A percentile compares a stretch with the other conserved stretches of the same genome.
Conservation (phyloP, 2,888 invertebrate genomes). For the Pheosia tremula region DNA sequence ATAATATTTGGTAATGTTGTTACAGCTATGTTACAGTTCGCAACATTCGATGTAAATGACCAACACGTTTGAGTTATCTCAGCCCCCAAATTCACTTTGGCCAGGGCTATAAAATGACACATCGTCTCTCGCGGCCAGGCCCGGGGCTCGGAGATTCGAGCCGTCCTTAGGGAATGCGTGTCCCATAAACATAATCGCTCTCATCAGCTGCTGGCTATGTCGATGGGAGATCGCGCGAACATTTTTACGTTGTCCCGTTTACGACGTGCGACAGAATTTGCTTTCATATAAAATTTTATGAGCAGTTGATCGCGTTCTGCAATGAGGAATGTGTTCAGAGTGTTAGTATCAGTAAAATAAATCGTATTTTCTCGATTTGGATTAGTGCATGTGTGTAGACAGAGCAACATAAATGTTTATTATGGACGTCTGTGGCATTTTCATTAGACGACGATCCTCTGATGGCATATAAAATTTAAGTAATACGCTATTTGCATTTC, state of each 20-base stretch:
- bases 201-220: conserved; percentile 71
- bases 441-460: not conserved
- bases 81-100: conserved; percentile 80
- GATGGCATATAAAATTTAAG: not conserved
- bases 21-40: conserved; percentile 39
- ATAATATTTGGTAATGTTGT: conserved; percentile 35
- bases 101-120: conserved; percentile 77
- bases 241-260: conserved; percentile 66
- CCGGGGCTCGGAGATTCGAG: conserved; percentile 62
- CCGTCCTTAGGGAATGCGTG: conserved; percentile 57
- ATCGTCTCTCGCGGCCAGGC: conserved; percentile 69
- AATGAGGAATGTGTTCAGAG: conserved; percentile 44
- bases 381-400: not conserved
- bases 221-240: conserved; percentile 55
- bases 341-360: conserved; percentile 33
- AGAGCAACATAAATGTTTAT: not conserved
- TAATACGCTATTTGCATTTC: too few species aligned
- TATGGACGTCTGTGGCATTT: not conserved
- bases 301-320: conserved; percentile 48
- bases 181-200: conserved; percentile 75
- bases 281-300: conserved; percentile 66
- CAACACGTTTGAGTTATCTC: conserved; percentile 76
- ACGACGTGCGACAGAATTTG: conserved; percentile 66
- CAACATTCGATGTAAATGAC: conserved; percentile 68
- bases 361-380: conserved; percentile 19